phyloP scores from a whole-genome alignment of 2,797 vertebrate species.

The Rachycentron canadum region DNA sequence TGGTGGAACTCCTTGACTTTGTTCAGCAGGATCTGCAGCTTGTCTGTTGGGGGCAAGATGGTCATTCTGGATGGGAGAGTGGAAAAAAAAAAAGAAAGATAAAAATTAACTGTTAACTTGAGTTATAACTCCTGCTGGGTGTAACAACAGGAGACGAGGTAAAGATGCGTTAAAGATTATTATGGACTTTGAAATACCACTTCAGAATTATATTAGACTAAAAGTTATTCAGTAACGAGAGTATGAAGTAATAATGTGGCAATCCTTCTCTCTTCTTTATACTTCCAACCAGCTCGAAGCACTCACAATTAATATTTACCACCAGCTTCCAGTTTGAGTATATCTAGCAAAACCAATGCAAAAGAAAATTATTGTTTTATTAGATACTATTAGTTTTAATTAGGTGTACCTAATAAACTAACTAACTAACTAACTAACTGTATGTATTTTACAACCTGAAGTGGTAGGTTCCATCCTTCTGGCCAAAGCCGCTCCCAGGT shows the following conservation, averaged over 20 bases:
- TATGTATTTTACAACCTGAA: conserved; percentile 83
- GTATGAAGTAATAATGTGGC: background rate
- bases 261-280: background rate
- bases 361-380: background rate
- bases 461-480: conserved; percentile 92
- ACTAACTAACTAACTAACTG: no score
- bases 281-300: no score
- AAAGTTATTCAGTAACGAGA: conserved; percentile 8
- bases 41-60: conserved; percentile 90
- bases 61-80: conserved; percentile 88
- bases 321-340: no score
- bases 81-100: background rate
- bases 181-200: background rate
- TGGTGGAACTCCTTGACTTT: conserved; percentile 91
- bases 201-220: background rate
- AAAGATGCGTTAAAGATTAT: conserved; percentile 3
- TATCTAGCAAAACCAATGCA: background rate
- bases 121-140: no score
- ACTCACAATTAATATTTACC: background rate
- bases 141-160: conserved; percentile 1
- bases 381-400: background rate
- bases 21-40: conserved; percentile 87
- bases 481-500: conserved; percentile 94
- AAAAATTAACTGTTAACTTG: background rate
- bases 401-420: background rate